These are phyloP conservation scores for Sebastes diaconus DNA, from an alignment of 2,797 vertebrate genomes.

Conservation along the genomic window DNA sequence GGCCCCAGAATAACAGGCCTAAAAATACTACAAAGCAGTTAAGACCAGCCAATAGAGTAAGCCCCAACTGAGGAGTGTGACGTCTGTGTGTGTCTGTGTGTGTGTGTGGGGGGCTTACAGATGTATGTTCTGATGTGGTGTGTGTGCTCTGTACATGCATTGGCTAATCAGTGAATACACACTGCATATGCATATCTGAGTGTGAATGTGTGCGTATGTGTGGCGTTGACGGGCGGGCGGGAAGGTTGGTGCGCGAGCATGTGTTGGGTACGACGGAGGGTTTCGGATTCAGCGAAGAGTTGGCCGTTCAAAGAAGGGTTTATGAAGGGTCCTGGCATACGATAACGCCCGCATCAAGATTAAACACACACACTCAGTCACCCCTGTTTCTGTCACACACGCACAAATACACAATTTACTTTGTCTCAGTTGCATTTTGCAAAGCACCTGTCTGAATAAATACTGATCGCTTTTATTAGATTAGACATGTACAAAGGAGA, in stretches of 20 bases:
- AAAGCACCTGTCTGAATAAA: not conserved
- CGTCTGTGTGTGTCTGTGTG: constrained; percentile 36
- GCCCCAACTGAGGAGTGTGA: constrained; percentile 61
- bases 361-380: not conserved
- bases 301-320: constrained; percentile 17
- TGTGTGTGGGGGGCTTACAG: constrained; percentile 9
- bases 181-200: constrained; percentile 3
- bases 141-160: not conserved
- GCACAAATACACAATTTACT: not conserved
- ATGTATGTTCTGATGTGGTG: constrained; percentile 21
- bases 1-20: constrained; percentile 82
- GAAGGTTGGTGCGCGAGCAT: not conserved
- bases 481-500: not conserved
- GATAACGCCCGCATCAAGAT: not conserved
- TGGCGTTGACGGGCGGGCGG: not conserved
- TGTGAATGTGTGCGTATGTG: constrained; percentile 18
- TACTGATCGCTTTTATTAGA: not conserved
- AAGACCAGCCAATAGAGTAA: constrained; percentile 76
- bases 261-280: constrained; percentile 12
- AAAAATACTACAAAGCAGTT: constrained; percentile 86
- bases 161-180: constrained; percentile 1
- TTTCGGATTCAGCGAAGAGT: constrained; percentile 2
- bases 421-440: not conserved
- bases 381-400: not conserved
- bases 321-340: constrained; percentile 8